Conservation (phyloP, 1,140 invertebrate species). For the Rhopalosiphum maidis region DNA sequence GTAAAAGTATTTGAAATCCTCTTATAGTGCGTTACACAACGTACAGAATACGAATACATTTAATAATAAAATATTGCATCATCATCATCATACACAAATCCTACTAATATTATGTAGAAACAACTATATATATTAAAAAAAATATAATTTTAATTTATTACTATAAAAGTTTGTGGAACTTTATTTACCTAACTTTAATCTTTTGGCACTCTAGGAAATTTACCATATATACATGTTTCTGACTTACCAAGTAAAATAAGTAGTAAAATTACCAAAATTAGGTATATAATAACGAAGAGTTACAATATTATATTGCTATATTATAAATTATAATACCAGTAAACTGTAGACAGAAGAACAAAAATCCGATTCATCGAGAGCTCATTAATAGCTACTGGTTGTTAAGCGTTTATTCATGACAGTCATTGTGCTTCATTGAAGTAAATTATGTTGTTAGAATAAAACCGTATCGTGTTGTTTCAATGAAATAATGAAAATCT, state of each 20-base stretch:
- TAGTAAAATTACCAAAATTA: not conserved
- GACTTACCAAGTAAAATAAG: not conserved
- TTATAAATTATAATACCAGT: not conserved
- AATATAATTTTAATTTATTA: not conserved
- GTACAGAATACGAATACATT: not conserved
- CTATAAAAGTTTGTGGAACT: not conserved
- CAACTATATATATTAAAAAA: not conserved
- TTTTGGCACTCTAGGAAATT: not conserved
- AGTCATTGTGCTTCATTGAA: not conserved
- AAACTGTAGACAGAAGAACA: not conserved
- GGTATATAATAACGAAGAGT: not conserved
- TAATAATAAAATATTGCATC: not conserved
- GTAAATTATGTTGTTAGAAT: not conserved
- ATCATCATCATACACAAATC: not conserved
- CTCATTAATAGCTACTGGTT: not conserved
- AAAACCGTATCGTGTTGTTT: not conserved
- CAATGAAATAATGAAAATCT: not conserved
- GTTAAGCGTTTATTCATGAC: not conserved
- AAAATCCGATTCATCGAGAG: not conserved
- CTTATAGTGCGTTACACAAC: not conserved
- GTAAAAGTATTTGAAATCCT: conserved; percentile 4
- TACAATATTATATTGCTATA: not conserved
- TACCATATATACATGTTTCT: not conserved
- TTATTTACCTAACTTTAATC: not conserved
- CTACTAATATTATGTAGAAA: not conserved